A percentile compares a stretch with the other conserved stretches of the same genome.
These are phyloP conservation scores for Caenorhabditis becei DNA, from an alignment of 2,888 invertebrate species.

Conservation along the genomic window DNA sequence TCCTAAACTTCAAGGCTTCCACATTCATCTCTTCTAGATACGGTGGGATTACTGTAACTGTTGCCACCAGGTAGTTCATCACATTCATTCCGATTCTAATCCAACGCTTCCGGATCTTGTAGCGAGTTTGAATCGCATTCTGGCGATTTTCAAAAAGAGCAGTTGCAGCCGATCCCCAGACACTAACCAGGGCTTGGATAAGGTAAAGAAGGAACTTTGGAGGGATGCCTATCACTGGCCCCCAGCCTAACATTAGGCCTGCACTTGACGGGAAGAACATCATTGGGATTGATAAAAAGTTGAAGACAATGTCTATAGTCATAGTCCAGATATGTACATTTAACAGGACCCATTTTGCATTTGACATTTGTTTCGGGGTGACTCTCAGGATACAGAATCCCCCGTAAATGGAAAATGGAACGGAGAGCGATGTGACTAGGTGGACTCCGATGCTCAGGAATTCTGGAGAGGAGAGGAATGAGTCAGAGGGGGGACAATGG, in stretches of 20 bases:
- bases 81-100: conserved; percentile 3
- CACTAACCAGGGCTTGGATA: conserved; percentile 22
- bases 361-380: conserved; percentile 26
- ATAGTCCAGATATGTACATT: conserved; percentile 43
- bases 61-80: conserved; percentile 26
- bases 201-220: conserved; percentile 16
- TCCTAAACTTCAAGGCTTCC: conserved; percentile 4
- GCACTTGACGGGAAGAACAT: conserved; percentile 42
- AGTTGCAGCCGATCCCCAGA: conserved; percentile 14
- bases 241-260: conserved; percentile 20
- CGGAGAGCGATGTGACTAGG: conserved; percentile 15
- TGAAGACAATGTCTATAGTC: conserved; percentile 23
- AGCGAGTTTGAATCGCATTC: conserved; percentile 26
- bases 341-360: conserved; percentile 21
- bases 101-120: conserved; percentile 16
- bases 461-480: conserved; percentile 8
- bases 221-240: conserved; percentile 22
- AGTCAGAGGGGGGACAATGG: not conserved
- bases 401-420: conserved; percentile 33
- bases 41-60: conserved; percentile 26
- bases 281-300: conserved; percentile 23
- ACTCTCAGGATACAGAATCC: conserved; percentile 23
- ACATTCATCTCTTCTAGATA: conserved; percentile 23
- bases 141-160: conserved; percentile 35
- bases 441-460: conserved; percentile 14